Evolutionary conservation across 2,797 vertebrate genomes (phyloP), one percentile per base, ranked within the genome.

Genomic region (Crax fasciolata): DNA sequence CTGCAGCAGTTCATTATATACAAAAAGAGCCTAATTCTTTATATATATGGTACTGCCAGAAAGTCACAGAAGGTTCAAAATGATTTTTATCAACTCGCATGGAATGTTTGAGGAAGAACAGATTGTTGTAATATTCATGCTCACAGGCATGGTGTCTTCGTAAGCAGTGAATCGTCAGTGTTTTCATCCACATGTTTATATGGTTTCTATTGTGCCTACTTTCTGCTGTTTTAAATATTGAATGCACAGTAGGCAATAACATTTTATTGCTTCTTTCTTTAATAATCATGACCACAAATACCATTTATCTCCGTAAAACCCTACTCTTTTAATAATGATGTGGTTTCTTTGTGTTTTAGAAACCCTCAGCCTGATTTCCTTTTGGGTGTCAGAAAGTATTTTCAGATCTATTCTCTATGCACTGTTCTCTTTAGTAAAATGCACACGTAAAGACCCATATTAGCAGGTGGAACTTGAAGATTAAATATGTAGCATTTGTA

Each of bases 41-140:
- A 77, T 78, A 88, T 80, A 84, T 30, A 58, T 87, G 41, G 11
- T 83, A 75, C 62, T 97, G 95, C 90, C 96, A 96, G 84, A 96
- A 96, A 93, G 94, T 93, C 95, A 97, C 89, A 97, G 94, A 97
- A 97, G 71, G 89, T 96, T 97, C 94, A 97, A 94, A 97, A 97
- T 94, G 49, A 91, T 96, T 97, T 97, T 93, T 92, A 92, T 96
- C 91, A 96, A 76, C 49, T 97, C 94, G 92, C 30, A 70, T 63
- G 84, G 78, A 80, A 88, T 94, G 57, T 97, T 97, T 96, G 95
- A 97, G 74, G 79, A 97, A 89, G 89, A 97, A 93, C 87, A 97
- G 92, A 91, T 89, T 97, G 78, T 95, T 97, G 72, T 94, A 96
- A 96, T 87, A 85, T 87, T 92, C 67, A 27, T 81, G 75, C 89